phyloP scores from a whole-genome alignment of 2,888 invertebrate species.

The Pemphredon lugubris region DNA sequence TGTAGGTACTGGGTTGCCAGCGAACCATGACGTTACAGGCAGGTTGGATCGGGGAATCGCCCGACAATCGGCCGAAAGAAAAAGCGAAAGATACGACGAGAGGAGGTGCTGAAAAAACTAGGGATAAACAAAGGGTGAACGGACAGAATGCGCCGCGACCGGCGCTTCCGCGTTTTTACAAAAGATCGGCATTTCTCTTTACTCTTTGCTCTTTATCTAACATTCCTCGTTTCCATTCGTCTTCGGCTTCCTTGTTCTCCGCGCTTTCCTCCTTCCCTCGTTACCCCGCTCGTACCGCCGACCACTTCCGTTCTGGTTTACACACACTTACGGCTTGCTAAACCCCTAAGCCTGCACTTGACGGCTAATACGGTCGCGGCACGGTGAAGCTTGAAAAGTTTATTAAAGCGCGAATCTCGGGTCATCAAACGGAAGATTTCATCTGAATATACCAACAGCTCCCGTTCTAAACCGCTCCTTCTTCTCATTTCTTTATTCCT shows the following conservation, averaged over 20 bases:
- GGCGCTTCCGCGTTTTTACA: slow-evolving; percentile 31
- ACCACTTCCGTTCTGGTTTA: slow-evolving; percentile 53
- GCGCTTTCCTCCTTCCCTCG: slow-evolving; percentile 6
- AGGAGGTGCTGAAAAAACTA: background rate
- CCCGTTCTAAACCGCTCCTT: slow-evolving; percentile 19
- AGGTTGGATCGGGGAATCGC: slow-evolving; percentile 28
- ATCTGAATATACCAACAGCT: slow-evolving; percentile 49
- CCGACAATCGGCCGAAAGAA: slow-evolving; percentile 19
- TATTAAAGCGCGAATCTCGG: slow-evolving; percentile 61
- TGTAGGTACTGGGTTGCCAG: slow-evolving; percentile 9
- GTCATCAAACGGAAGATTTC: slow-evolving; percentile 48
- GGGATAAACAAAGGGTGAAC: background rate
- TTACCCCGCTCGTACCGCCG: slow-evolving; percentile 21
- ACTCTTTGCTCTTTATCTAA: slow-evolving; percentile 8
- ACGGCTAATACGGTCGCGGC: slow-evolving; percentile 59
- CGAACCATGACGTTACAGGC: slow-evolving; percentile 35
- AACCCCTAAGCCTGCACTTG: slow-evolving; percentile 67
- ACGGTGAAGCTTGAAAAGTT: slow-evolving; percentile 64
- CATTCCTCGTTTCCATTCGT: slow-evolving; percentile 9
- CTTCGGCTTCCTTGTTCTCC: background rate
- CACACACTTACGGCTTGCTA: slow-evolving; percentile 62
- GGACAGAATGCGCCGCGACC: slow-evolving; percentile 26
- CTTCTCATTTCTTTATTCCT: background rate
- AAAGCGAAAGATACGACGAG: background rate
- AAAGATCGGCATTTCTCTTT: slow-evolving; percentile 12